Base-by-base conservation (phyloP, 2,888 invertebrate species). In the Aporophyla lueneburgensis region DNA sequence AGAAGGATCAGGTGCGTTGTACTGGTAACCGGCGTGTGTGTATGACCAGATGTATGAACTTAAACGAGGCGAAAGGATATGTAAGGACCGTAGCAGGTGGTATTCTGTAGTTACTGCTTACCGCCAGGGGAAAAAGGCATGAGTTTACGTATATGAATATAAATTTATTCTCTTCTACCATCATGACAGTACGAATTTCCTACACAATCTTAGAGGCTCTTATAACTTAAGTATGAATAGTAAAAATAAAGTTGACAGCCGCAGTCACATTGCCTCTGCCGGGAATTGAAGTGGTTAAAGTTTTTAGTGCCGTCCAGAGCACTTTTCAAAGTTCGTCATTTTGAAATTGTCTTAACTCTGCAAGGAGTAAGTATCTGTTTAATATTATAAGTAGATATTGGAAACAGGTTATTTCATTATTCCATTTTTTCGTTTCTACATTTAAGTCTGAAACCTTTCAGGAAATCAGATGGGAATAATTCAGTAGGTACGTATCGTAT, bases 231-330 rank as follows among this genome's bases (percentile, higher is more conserved):
- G 9, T 46, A 49, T 5, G 19, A 53, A 80, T 21, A 19, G 27
- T 46, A 54, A 74, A 80, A 81, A 65, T 54, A 74, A 81, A 74
- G 27, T 65, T 59, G n/a, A 21, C 21, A 56, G 63, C 24, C n/a
- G 40, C 58, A 21, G 51, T 49, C 33, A 54, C 66, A 62, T 58
- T 59, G 58, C 54, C 53, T 67, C 58, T 49, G 16, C 5, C 40
- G 53, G 68, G 63, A 68, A 65, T 69, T 65, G 58, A 54, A 81
- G 75, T 69, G 63, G 74, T 65, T 54, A 49, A 68, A 72, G 68
- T 80, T 79, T 74, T 65, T 68, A 65, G 46, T 73, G 46, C 12
- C 58, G 3, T 53, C 58, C 24, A 33, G 53, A 81, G 53, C 16
- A 69, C 21, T 75, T 65, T 65, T 65, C 49, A 74, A 81, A 74